A percentile compares a stretch with the other conserved stretches of the same genome.
Conservation (phyloP, 2,888 invertebrate species). For the Elmis aenea region DNA sequence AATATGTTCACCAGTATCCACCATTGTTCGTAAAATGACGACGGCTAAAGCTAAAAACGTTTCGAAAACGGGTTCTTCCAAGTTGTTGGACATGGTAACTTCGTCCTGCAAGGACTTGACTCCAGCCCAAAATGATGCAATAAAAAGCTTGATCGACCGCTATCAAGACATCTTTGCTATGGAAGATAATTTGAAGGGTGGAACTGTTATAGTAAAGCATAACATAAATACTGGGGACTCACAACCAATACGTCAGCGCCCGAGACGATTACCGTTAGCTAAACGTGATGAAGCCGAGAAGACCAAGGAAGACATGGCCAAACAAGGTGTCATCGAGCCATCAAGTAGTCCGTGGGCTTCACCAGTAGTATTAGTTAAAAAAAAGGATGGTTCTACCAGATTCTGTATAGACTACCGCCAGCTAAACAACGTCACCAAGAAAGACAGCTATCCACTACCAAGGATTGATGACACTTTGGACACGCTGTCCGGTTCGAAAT, state of each 20-base stretch:
- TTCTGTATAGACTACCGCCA: conserved; percentile 19
- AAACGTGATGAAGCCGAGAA: conserved; percentile 2
- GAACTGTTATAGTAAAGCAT: background rate
- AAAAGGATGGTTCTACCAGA: conserved; percentile 19
- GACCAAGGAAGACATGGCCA: conserved; percentile 2
- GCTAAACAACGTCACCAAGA: too few relatives aligned
- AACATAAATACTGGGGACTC: background rate
- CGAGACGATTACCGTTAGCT: conserved; percentile 1
- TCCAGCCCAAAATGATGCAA: too few relatives aligned
- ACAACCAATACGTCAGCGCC: too few relatives aligned
- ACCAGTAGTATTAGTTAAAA: conserved; percentile 18
- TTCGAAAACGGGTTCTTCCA: too few relatives aligned
- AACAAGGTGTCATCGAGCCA: conserved; percentile 6
- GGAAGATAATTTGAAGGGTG: background rate
- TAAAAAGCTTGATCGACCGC: too few relatives aligned
- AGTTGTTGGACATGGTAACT: too few relatives aligned
- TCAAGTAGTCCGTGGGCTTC: conserved; percentile 9
- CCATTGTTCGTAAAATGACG: too few relatives aligned
- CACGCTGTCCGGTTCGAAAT: conserved; percentile 15
- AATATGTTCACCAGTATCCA: too few relatives aligned
- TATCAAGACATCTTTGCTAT: too few relatives aligned
- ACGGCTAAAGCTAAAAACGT: too few relatives aligned
- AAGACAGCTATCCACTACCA: conserved; percentile 12
- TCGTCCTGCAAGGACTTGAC: too few relatives aligned
- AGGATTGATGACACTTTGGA: conserved; percentile 17